Conservation (phyloP, 2,888 invertebrate species). For the Athripsodes cinereus region DNA sequence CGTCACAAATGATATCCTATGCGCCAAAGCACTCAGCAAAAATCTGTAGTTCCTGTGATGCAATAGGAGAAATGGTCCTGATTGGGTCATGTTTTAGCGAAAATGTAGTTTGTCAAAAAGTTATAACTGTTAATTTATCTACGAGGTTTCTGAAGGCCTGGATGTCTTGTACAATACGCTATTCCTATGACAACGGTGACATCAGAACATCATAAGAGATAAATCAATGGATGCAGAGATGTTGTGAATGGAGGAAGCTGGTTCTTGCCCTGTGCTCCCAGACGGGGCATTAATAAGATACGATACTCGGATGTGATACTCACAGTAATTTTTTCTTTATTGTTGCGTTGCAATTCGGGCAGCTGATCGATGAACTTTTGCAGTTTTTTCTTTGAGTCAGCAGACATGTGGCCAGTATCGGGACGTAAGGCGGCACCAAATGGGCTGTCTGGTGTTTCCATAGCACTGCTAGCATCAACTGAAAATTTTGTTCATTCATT, state of each 20-base stretch:
- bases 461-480: constrained; percentile 19
- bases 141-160: no score
- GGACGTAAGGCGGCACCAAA: constrained; percentile 43
- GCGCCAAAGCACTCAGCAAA: no score
- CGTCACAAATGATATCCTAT: no score
- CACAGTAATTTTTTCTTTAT: not conserved
- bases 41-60: no score
- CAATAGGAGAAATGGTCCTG: no score
- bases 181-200: no score
- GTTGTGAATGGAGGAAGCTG: no score
- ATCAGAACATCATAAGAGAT: not conserved
- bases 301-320: not conserved
- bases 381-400: constrained; percentile 40
- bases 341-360: constrained; percentile 28
- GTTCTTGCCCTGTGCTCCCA: not conserved
- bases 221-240: not conserved
- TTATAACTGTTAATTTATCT: no score
- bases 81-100: no score
- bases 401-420: constrained; percentile 38
- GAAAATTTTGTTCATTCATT: not conserved
- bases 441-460: constrained; percentile 45
- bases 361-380: constrained; percentile 40
- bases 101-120: no score
- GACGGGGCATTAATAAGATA: not conserved
- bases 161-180: no score